phyloP scores from a whole-genome alignment of 2,797 vertebrate genomes.

The Halcyon leucocephala region DNA sequence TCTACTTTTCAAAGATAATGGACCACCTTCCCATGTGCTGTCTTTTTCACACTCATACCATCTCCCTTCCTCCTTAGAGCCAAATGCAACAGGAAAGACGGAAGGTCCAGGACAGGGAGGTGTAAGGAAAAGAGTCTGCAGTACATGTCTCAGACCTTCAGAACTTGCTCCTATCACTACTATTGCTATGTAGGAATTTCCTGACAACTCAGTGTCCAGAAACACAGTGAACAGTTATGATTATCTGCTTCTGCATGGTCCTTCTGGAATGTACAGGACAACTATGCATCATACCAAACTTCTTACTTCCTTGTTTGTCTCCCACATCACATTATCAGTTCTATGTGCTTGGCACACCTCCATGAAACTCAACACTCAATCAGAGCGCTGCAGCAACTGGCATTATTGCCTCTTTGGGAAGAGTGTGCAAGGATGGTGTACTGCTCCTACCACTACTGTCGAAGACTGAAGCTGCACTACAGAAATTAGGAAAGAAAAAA shows the following conservation, averaged over 20 bases:
- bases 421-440: rapidly evolving
- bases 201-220: background rate
- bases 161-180: background rate
- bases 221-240: background rate
- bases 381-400: background rate
- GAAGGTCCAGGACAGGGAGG: background rate
- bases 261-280: background rate
- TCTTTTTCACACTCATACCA: background rate
- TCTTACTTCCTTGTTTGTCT: background rate
- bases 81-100: background rate
- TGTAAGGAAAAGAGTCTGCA: background rate
- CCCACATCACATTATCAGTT: background rate
- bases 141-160: background rate
- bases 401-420: background rate
- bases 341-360: background rate
- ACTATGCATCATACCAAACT: background rate
- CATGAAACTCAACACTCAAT: background rate
- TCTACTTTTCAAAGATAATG: background rate
- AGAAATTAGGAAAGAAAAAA: background rate
- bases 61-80: background rate
- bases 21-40: background rate
- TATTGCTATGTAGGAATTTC: background rate
- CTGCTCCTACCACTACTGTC: background rate
- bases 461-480: background rate
- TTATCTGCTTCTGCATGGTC: background rate